These are phyloP conservation scores for Pica pica DNA, from an alignment of 2,113 vertebrate genomes.

Conservation along the genomic window DNA sequence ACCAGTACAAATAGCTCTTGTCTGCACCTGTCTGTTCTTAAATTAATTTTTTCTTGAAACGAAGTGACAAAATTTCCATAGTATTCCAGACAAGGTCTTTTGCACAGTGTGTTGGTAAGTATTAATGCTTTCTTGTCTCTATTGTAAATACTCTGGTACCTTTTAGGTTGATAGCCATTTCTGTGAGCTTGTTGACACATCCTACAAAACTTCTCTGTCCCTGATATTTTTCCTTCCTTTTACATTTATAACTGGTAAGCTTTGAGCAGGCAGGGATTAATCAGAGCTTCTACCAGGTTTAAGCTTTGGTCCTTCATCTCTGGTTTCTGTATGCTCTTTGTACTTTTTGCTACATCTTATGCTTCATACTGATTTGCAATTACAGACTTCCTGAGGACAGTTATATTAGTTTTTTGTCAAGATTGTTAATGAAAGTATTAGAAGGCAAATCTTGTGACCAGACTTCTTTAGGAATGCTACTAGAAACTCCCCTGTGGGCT, in stretches of 20 bases:
- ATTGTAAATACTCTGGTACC: neutral
- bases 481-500: neutral
- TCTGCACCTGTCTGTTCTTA: neutral
- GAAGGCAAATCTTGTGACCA: neutral
- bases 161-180: neutral
- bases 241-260: neutral
- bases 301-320: neutral
- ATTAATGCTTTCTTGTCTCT: neutral
- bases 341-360: neutral
- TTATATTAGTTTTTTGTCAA: neutral
- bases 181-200: neutral
- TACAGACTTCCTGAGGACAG: neutral
- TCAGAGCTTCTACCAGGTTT: neutral
- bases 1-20: neutral
- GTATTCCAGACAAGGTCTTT: conserved; percentile 10
- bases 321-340: neutral
- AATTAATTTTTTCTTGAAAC: neutral
- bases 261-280: neutral
- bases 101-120: conserved; percentile 22
- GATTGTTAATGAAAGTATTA: neutral
- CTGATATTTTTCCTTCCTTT: neutral
- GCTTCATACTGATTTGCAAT: neutral
- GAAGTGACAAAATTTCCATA: neutral
- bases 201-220: neutral
- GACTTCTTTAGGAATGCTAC: neutral